Percentiles rank a stretch among this genome's conserved stretches.
These are phyloP conservation scores for Abramis brama DNA, from an alignment of 2,113 vertebrate genomes.

Conservation along the genomic window DNA sequence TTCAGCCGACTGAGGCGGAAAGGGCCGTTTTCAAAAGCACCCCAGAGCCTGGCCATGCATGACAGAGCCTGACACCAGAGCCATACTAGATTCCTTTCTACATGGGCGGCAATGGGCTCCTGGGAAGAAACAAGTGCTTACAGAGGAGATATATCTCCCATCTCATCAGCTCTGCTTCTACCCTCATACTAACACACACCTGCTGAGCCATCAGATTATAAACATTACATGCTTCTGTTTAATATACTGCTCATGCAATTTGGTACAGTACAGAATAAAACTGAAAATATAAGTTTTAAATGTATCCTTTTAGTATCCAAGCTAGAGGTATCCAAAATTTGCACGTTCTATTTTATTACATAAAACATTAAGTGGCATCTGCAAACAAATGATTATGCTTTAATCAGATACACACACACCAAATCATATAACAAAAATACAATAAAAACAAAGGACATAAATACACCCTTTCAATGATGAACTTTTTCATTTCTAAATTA, in stretches of 20 bases:
- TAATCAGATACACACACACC: background rate
- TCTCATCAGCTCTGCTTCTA: constrained; percentile 54
- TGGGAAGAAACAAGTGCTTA: constrained; percentile 44
- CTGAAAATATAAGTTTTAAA: background rate
- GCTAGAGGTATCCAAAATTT: too few species aligned
- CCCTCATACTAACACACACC: constrained; percentile 40
- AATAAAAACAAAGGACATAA: too few species aligned
- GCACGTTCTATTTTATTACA: background rate
- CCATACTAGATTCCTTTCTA: constrained; percentile 62
- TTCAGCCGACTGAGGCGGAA: constrained; percentile 67
- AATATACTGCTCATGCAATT: background rate
- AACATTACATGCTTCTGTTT: background rate
- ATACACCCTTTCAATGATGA: too few species aligned
- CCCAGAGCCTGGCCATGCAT: constrained; percentile 70
- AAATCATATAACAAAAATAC: too few species aligned
- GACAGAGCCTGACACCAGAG: constrained; percentile 69
- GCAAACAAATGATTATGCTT: background rate
- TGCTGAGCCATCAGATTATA: constrained; percentile 26
- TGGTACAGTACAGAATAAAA: background rate
- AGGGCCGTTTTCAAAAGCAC: constrained; percentile 72
- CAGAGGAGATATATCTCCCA: constrained; percentile 53
- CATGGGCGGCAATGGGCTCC: constrained; percentile 65
- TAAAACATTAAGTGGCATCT: background rate
- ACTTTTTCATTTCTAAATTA: too few species aligned
- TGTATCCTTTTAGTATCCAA: background rate